Percentiles rank a stretch among this genome's conserved stretches.
These are phyloP conservation scores for Epinephelus coioides DNA, from an alignment of 2,797 vertebrate species.

Conservation along the genomic window DNA sequence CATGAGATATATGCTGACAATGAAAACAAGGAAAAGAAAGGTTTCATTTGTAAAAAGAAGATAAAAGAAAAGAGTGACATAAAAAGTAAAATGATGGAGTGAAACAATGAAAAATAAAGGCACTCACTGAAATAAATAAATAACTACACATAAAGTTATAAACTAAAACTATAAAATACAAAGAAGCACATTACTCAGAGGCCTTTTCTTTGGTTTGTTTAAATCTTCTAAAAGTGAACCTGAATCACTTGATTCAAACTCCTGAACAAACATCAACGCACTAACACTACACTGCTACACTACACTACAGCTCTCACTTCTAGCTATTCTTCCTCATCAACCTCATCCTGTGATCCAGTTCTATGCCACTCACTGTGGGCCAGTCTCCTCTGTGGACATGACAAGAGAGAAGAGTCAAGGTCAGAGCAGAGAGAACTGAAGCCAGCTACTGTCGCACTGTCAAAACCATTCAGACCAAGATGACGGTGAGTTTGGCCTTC, in stretches of 20 bases:
- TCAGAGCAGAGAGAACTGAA: slow-evolving; percentile 66
- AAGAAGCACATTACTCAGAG: slow-evolving; percentile 6
- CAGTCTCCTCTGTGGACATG: slow-evolving; percentile 93
- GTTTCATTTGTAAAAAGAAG: background rate
- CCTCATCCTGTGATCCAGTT: slow-evolving; percentile 89
- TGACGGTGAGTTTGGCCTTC: background rate
- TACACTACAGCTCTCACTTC: slow-evolving; percentile 52
- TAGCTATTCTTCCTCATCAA: slow-evolving; percentile 87
- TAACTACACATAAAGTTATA: background rate
- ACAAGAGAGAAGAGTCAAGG: slow-evolving; percentile 86
- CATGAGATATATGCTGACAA: background rate
- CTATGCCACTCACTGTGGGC: slow-evolving; percentile 87
- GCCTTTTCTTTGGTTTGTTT: slow-evolving; percentile 21
- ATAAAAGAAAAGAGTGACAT: background rate
- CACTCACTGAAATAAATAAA: slow-evolving; percentile 2
- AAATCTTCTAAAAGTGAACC: background rate
- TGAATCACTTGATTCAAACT: background rate
- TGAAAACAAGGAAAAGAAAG: slow-evolving; percentile 8
- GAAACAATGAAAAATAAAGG: background rate
- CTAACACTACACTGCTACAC: background rate
- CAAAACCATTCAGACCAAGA: background rate
- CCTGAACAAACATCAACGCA: slow-evolving; percentile 9
- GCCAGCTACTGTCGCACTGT: background rate
- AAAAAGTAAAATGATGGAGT: background rate
- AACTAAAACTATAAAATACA: background rate